Evolutionary conservation across 2,888 invertebrate genomes (phyloP), one percentile per base, ranked within the genome.

Genomic region (Sminthurinus aureus): DNA sequence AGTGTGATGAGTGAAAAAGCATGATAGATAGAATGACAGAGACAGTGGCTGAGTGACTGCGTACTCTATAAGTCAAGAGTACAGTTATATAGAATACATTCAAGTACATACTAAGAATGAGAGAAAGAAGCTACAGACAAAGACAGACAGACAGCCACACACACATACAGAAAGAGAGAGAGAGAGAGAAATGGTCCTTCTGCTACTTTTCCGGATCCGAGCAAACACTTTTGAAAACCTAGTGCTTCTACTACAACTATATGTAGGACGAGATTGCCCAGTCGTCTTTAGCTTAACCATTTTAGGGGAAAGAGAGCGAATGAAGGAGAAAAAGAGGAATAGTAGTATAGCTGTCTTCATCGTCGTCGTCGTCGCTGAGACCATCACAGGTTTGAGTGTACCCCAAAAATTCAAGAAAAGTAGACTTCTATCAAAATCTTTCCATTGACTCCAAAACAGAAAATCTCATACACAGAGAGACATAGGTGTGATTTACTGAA

Each of bases 221-320:
- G 76, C 76, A 76, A 76, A 76, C 76, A 76, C 76, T 51, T 74
- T 15, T 74, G 9, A 22, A 22, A n/a, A 24, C 22, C 67, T 67
- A 20, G 1, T 67, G n/a, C 67, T 38, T 38, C 38, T 67, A 67
- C n/a, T 3, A 67, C 67, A 8, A 18, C 8, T 20, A 67, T 12
- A 71, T 6, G n/a, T 20, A 67, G 67, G n/a, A 52, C 58, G 80
- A 81, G 80, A 81, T 81, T 81, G 80, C 80, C 80, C 80, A 81
- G 80, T 81, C 74, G 80, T 73, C 76, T 76, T 76, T 76, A n/a
- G 18, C 75, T 75, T 20, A 38, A 38, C 2, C 24, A n/a, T 26
- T 18, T 38, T 52, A n/a, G 24, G 11, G 64, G 64, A 64, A 22
- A 24, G 15, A 64, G 24, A 38, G 38, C 38, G 38, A 38, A 38